Percentiles rank a stretch among this genome's conserved stretches.
Evolutionary conservation across 1,140 invertebrate species (phyloP).

Genomic region (Drosophila sulfurigaster): DNA sequence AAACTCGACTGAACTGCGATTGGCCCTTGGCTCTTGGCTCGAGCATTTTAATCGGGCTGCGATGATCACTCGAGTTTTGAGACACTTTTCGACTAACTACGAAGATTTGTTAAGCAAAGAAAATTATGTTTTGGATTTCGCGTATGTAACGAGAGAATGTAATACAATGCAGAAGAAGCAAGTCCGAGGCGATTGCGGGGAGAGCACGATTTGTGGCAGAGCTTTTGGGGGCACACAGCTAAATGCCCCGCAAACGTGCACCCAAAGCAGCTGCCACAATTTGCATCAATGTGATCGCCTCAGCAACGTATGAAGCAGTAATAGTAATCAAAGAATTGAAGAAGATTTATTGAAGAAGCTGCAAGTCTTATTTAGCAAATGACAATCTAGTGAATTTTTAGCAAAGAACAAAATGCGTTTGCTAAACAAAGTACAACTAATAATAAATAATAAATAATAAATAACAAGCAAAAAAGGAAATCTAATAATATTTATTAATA

Average conservation of each 20-base stretch:
- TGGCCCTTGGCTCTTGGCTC: slow-evolving; percentile 22
- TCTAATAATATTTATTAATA: slow-evolving; percentile 9
- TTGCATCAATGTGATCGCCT: slow-evolving; percentile 18
- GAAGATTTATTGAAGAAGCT: slow-evolving; percentile 4
- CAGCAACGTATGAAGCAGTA: neutral
- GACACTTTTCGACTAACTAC: neutral
- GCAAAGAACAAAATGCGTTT: slow-evolving; percentile 38
- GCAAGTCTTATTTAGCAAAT: slow-evolving; percentile 68
- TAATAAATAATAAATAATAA: slow-evolving; percentile 16
- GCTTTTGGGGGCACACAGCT: slow-evolving; percentile 19
- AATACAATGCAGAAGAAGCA: neutral
- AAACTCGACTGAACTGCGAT: slow-evolving; percentile 18
- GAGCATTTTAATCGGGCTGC: neutral
- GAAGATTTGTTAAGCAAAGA: slow-evolving; percentile 9
- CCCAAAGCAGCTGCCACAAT: slow-evolving; percentile 30
- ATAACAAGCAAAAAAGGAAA: neutral
- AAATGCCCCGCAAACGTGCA: slow-evolving; percentile 37
- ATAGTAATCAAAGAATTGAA: slow-evolving; percentile 20
- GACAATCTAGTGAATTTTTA: slow-evolving; percentile 73
- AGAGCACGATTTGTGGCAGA: slow-evolving; percentile 30
- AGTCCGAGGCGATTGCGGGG: neutral
- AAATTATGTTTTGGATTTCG: slow-evolving; percentile 76
- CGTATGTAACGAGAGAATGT: neutral
- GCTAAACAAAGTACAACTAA: slow-evolving; percentile 24
- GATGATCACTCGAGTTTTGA: slow-evolving; percentile 6